Conservation (phyloP, 2,113 vertebrate genomes). For the Hepsetus odoe region DNA sequence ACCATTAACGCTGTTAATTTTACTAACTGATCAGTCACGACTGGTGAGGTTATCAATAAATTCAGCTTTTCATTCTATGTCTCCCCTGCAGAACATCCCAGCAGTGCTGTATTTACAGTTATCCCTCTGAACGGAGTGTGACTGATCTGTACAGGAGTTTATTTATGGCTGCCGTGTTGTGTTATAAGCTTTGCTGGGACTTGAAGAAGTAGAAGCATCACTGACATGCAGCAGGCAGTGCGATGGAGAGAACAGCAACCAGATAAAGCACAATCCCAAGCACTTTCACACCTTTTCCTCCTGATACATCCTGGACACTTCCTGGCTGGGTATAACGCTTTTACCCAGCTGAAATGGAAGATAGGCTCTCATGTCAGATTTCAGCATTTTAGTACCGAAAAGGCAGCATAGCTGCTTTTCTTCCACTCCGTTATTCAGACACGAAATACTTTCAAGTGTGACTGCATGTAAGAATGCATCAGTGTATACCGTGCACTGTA, state of each 20-base stretch:
- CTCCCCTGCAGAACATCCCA: not conserved
- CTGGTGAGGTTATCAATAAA: not conserved
- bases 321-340: not conserved
- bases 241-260: not conserved
- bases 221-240: not conserved
- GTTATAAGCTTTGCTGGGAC: not conserved
- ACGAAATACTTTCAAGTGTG: not conserved
- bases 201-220: not conserved
- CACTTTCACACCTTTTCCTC: conserved; percentile 24
- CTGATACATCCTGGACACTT: not conserved
- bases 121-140: not conserved
- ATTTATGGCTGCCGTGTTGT: not conserved
- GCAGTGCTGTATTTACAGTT: not conserved
- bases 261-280: conserved; percentile 10
- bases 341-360: not conserved
- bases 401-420: not conserved
- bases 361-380: not conserved
- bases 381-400: not conserved
- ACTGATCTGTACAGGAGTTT: not conserved
- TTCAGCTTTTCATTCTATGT: not conserved
- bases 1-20: no score
- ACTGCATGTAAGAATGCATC: not conserved
- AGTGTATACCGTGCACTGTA: not conserved
- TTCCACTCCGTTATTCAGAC: not conserved
- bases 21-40: no score